phyloP scores from a whole-genome alignment of 2,113 vertebrate genomes.

The Ceyx cyanopectus region DNA sequence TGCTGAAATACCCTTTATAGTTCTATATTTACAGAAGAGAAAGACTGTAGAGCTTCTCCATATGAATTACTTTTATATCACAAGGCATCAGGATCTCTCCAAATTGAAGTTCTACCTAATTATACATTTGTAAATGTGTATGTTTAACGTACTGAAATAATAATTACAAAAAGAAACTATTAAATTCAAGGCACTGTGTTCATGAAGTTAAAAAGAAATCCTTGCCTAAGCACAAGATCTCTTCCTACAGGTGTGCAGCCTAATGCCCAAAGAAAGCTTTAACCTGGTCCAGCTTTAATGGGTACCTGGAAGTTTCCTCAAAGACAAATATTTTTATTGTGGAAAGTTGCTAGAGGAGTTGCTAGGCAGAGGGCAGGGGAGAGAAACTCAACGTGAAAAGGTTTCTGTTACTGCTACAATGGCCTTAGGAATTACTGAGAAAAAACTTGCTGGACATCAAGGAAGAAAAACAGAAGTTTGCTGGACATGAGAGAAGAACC shows the following conservation, averaged over 20 bases:
- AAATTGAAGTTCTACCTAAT: neutral
- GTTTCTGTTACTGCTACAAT: neutral
- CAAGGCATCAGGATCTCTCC: neutral
- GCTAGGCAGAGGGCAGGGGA: neutral
- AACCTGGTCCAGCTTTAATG: neutral
- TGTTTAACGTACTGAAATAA: neutral
- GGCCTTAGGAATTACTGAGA: neutral
- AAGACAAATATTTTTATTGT: neutral
- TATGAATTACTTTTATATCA: conserved; percentile 14
- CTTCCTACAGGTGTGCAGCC: neutral
- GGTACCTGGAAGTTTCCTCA: neutral
- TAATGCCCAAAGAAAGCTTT: neutral
- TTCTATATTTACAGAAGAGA: conserved; percentile 42
- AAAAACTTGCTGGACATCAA: neutral
- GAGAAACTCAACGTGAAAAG: neutral
- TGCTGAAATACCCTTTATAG: neutral
- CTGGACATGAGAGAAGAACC: neutral
- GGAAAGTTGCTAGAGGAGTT: neutral
- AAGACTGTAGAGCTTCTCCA: neutral
- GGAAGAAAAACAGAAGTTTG: neutral
- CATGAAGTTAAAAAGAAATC: neutral
- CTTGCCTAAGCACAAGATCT: neutral
- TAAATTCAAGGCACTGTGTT: neutral
- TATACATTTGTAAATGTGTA: neutral
- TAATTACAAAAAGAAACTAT: neutral